Percentiles rank a stretch among this genome's conserved stretches.
Conservation (phyloP, 2,797 vertebrate genomes). For the Pagetopsis macropterus region DNA sequence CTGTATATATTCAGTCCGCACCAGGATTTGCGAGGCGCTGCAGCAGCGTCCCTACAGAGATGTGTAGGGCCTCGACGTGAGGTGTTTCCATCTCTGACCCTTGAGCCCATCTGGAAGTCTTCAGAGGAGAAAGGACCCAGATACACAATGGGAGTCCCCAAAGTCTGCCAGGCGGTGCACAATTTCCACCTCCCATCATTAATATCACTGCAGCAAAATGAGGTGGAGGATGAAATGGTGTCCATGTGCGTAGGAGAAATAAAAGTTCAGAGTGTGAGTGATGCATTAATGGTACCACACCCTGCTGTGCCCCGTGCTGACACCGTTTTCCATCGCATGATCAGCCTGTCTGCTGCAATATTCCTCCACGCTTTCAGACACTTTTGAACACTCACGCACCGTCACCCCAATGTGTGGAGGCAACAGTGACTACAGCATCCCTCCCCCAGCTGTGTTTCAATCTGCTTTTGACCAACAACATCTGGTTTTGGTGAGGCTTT, state of each 20-base stretch:
- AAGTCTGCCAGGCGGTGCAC: slow-evolving; percentile 49
- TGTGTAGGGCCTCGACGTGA: slow-evolving; percentile 43
- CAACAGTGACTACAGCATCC: slow-evolving; percentile 38
- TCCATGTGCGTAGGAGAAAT: slow-evolving; percentile 37
- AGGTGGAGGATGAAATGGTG: slow-evolving; percentile 46
- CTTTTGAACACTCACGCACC: slow-evolving; percentile 35
- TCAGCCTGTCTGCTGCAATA: slow-evolving; percentile 47
- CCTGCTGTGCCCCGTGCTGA: slow-evolving; percentile 48
- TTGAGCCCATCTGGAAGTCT: slow-evolving; percentile 75
- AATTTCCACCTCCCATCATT: slow-evolving; percentile 56
- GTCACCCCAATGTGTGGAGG: slow-evolving; percentile 35
- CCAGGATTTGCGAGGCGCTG: slow-evolving; percentile 40
- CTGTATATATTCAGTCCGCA: slow-evolving; percentile 51
- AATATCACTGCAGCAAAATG: slow-evolving; percentile 46
- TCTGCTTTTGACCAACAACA: slow-evolving; percentile 52
- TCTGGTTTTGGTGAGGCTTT: slow-evolving; percentile 61
- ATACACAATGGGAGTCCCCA: slow-evolving; percentile 50
- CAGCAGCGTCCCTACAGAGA: slow-evolving; percentile 31
- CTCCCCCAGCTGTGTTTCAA: slow-evolving; percentile 32
- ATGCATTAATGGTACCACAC: slow-evolving; percentile 42
- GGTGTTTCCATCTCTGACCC: slow-evolving; percentile 61
- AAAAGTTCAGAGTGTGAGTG: slow-evolving; percentile 18
- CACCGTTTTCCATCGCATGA: slow-evolving; percentile 53
- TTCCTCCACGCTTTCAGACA: slow-evolving; percentile 30
- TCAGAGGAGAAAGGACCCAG: slow-evolving; percentile 59